Evolutionary conservation across 1,140 invertebrate species (phyloP).

Genomic region (Ceratoteleas bidentatus): DNA sequence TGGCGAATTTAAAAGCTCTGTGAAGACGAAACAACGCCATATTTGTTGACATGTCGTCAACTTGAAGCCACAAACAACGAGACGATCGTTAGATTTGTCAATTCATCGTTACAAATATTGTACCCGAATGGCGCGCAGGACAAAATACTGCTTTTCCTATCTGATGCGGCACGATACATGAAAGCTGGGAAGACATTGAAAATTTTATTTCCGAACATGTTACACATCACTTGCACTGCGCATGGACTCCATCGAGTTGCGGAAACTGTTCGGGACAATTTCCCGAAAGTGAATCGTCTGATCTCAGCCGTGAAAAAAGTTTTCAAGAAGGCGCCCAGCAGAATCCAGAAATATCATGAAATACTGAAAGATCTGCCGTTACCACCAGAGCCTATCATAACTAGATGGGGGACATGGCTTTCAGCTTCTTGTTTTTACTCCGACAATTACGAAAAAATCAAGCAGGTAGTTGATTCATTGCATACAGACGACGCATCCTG

Average conservation of each 20-base stretch:
- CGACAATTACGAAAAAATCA: slow-evolving; percentile 6
- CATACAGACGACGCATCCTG: slow-evolving; percentile 12
- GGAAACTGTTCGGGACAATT: slow-evolving; percentile 17
- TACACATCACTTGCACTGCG: slow-evolving; percentile 17
- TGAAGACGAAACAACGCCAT: background rate
- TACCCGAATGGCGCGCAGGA: slow-evolving; percentile 12
- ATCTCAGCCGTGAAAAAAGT: slow-evolving; percentile 25
- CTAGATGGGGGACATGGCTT: slow-evolving; percentile 29
- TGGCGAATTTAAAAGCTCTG: too few relatives aligned
- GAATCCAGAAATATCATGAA: slow-evolving; percentile 1
- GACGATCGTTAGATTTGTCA: slow-evolving; percentile 24
- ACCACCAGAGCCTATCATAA: slow-evolving; percentile 24
- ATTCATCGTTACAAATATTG: slow-evolving; percentile 1
- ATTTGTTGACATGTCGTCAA: slow-evolving; percentile 23
- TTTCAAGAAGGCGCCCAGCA: slow-evolving; percentile 17
- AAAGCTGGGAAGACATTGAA: slow-evolving; percentile 32
- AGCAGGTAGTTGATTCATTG: slow-evolving; percentile 26
- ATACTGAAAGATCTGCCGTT: slow-evolving; percentile 9
- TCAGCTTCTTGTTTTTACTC: slow-evolving; percentile 16
- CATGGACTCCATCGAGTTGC: slow-evolving; percentile 19
- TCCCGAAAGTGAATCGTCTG: slow-evolving; percentile 12
- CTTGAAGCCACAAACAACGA: slow-evolving; percentile 12
- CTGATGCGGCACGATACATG: slow-evolving; percentile 27
- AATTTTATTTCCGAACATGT: slow-evolving; percentile 20
- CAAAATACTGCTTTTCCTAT: slow-evolving; percentile 27